These are phyloP conservation scores for Eledone cirrhosa DNA, from an alignment of 2,888 invertebrate genomes.

Conservation along the genomic window DNA sequence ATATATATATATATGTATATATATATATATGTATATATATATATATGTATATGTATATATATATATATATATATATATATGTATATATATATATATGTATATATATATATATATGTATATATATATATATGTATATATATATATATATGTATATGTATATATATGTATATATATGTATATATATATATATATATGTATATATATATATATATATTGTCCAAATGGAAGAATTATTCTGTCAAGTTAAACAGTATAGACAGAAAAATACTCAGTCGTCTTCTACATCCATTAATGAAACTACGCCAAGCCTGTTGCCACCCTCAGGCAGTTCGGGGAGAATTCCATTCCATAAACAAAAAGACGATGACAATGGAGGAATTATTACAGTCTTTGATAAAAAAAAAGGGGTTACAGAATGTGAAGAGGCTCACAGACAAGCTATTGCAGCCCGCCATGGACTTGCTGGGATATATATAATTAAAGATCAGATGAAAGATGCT, in stretches of 20 bases:
- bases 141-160: no score
- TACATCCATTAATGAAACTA: slow-evolving; percentile 75
- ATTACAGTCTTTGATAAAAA: slow-evolving; percentile 74
- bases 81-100: no score
- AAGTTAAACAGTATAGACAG: slow-evolving; percentile 38
- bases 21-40: no score
- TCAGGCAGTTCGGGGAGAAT: slow-evolving; percentile 72
- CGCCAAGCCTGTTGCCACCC: slow-evolving; percentile 80
- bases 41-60: no score
- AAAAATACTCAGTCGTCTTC: slow-evolving; percentile 67
- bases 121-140: no score
- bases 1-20: no score
- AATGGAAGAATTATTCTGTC: not conserved
- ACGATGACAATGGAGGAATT: slow-evolving; percentile 72
- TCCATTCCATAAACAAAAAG: slow-evolving; percentile 68
- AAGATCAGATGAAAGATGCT: slow-evolving; percentile 70
- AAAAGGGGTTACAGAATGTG: slow-evolving; percentile 73
- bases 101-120: no score
- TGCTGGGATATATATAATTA: slow-evolving; percentile 74
- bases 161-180: no score
- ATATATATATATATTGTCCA: no score
- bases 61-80: no score
- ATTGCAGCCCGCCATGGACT: slow-evolving; percentile 77
- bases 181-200: no score
- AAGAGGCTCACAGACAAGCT: slow-evolving; percentile 73